Conservation (phyloP, 1,140 invertebrate species). For the Dendroctonus ponderosae region DNA sequence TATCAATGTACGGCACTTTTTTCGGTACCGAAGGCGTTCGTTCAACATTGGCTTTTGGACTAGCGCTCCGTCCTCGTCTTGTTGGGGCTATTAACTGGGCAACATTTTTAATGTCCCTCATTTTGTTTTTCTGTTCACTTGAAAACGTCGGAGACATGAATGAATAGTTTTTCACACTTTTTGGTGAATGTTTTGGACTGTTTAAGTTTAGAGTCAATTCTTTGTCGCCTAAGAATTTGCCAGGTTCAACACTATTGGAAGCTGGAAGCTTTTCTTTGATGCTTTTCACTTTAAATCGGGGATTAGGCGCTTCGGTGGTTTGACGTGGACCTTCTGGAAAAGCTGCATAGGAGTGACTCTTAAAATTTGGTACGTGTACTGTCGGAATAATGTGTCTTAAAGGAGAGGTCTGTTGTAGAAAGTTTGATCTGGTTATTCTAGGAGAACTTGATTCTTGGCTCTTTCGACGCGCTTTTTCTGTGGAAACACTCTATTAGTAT, state of each 20-base stretch:
- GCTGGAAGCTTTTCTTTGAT: slow-evolving; percentile 14
- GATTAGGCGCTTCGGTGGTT: slow-evolving; percentile 8
- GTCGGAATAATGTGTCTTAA: slow-evolving; percentile 27
- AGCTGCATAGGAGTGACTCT: slow-evolving; percentile 30
- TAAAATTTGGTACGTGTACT: slow-evolving; percentile 11
- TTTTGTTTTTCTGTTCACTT: slow-evolving; percentile 44
- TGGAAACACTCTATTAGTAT: not conserved
- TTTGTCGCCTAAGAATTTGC: slow-evolving; percentile 25
- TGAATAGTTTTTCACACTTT: slow-evolving; percentile 23
- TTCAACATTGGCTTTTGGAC: slow-evolving; percentile 30
- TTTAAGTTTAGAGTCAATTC: slow-evolving; percentile 10
- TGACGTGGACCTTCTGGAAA: not conserved
- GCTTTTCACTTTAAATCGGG: slow-evolving; percentile 24
- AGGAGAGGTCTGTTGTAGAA: slow-evolving; percentile 36
- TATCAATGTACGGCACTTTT: slow-evolving; percentile 34
- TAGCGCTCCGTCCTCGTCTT: slow-evolving; percentile 39
- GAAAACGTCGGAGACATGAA: slow-evolving; percentile 47
- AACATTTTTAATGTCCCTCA: slow-evolving; percentile 38
- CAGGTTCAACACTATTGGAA: slow-evolving; percentile 14
- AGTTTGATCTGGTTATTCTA: slow-evolving; percentile 24
- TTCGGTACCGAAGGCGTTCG: slow-evolving; percentile 5
- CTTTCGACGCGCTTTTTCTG: slow-evolving; percentile 7
- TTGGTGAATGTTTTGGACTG: slow-evolving; percentile 9
- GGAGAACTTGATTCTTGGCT: not conserved
- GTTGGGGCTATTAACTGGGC: slow-evolving; percentile 39